Evolutionary conservation across 92 coral and sea anemone species (phyloP), one percentile per base, ranked within the genome.

Genomic region (Anthopleura xanthogrammica): DNA sequence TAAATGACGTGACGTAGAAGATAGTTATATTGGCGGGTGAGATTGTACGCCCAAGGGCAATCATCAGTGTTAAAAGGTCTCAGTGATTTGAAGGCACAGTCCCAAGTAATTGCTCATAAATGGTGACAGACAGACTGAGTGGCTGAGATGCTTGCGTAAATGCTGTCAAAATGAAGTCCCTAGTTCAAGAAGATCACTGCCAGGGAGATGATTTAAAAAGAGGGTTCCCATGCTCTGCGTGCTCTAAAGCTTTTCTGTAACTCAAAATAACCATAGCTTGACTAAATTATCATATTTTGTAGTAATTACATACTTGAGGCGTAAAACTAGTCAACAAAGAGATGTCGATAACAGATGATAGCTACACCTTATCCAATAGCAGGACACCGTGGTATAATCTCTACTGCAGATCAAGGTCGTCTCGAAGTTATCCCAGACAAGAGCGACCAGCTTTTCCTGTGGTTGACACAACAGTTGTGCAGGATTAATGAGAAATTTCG

Each of bases 341-440:
- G 70, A 68, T 36, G 74, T 68, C 74, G 43, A 68, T 68, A 68
- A 2, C 74, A 68, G 74, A 68, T 68, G 74, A 42, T 68, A 2
- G 6, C 17, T 23, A 24, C 2, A 36, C 41, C 5, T 68, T 23
- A 12, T 68, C 74, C 19, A 68, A 68, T 68, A 36, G 42, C 13
- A 68, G 7, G 43, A 19, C 74, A 68, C 5, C 22, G 1, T 64
- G 14, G 13, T 29, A 36, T 68, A 29, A 64, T 29, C 74, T 68
- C 7, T 14, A 29, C 42, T 68, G 4, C 22, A 2, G 74, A 29
- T 29, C 74, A 29, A 68, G 72, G 72, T 65, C 36, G 40, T 65
- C 72, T 22, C 7, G 22, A 3, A 8, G 41, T 29, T 3, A 68
- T 36, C 42, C 0, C 41, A 36, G 22, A 8, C 41, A 0, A 68